Conservation (phyloP, 2,888 invertebrate genomes). For the Muscina levida region DNA sequence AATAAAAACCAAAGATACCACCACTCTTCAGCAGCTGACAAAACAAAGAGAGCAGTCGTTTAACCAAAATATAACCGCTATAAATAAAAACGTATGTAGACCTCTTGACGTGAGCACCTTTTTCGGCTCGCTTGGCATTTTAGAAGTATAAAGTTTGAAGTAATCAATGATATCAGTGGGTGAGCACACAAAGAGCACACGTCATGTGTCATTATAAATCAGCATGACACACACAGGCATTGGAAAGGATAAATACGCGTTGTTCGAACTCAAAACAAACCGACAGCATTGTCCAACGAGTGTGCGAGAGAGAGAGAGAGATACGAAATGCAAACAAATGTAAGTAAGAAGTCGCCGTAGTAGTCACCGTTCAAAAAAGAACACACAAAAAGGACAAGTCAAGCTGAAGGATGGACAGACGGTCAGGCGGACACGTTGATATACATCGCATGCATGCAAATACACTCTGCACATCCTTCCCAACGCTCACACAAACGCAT, state of each 20-base stretch:
- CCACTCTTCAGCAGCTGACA: not conserved
- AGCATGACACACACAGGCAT: conserved; percentile 47
- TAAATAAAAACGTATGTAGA: conserved; percentile 47
- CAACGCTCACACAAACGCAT: not conserved
- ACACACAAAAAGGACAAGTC: conserved; percentile 14
- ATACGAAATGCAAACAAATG: conserved; percentile 3
- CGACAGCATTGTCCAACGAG: no score
- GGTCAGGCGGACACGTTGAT: not conserved
- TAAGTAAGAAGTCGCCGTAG: conserved; percentile 17
- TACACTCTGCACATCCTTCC: conserved; percentile 1
- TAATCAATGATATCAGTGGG: conserved; percentile 62
- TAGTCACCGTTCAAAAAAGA: not conserved
- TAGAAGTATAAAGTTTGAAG: conserved; percentile 40
- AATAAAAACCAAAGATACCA: conserved; percentile 19
- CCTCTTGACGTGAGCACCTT: conserved; percentile 16
- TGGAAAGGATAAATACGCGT: not conserved
- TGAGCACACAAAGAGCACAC: conserved; percentile 53
- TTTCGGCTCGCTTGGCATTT: conserved; percentile 18
- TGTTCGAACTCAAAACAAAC: conserved; percentile 34
- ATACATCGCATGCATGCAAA: conserved; percentile 18
- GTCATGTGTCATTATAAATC: conserved; percentile 62
- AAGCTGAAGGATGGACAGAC: conserved; percentile 9
- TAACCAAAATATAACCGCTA: conserved; percentile 49
- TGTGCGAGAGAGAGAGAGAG: not conserved
- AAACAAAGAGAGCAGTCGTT: conserved; percentile 18